Conservation (phyloP, 2,888 invertebrate species). For the Rhogogaster chlorosoma region DNA sequence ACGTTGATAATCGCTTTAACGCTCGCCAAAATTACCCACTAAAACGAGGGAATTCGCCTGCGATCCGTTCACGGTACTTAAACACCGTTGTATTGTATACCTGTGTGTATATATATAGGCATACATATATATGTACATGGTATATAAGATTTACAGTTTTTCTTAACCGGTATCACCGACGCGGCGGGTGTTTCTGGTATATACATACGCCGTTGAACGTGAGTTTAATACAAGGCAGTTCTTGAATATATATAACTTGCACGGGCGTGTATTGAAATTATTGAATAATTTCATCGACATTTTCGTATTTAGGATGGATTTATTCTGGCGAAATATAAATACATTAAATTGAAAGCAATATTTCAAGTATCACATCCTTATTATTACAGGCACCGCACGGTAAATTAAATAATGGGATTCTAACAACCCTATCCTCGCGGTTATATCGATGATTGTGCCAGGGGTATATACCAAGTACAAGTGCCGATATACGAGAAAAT, state of each 20-base stretch:
- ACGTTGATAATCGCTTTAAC: conserved; percentile 33
- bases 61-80: conserved; percentile 27
- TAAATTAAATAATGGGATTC: background rate
- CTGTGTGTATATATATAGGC: background rate
- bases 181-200: background rate
- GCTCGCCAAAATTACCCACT: conserved; percentile 25
- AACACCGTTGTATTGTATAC: conserved; percentile 26
- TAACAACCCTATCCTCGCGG: conserved; percentile 28
- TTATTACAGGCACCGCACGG: background rate
- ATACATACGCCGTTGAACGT: background rate
- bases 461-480: background rate
- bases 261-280: background rate
- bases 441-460: background rate
- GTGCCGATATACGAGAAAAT: background rate
- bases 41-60: conserved; percentile 27
- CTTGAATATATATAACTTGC: too few relatives aligned
- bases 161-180: conserved; percentile 28
- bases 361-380: background rate
- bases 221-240: conserved; percentile 1
- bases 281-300: background rate
- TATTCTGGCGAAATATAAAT: background rate
- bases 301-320: background rate
- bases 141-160: conserved; percentile 37
- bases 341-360: background rate
- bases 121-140: background rate